These are phyloP conservation scores for Apodemia zela DNA, from an alignment of 2,888 invertebrate genomes.

Conservation along the genomic window DNA sequence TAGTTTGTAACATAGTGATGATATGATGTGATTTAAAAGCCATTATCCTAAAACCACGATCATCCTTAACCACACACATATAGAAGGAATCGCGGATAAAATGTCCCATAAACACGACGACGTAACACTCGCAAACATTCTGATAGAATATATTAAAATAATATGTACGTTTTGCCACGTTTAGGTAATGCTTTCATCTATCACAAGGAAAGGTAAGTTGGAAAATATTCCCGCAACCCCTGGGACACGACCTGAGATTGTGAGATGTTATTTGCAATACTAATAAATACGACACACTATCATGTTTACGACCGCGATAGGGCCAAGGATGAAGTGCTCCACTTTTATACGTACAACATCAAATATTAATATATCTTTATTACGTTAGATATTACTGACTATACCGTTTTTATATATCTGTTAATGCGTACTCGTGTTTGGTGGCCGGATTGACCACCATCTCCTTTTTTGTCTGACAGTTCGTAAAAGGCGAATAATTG, in stretches of 20 bases:
- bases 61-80: too few species aligned
- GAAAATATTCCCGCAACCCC: constrained; percentile 12
- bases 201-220: constrained; percentile 8
- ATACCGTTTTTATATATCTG: too few species aligned
- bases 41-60: too few species aligned
- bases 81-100: too few species aligned
- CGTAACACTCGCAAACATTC: background rate
- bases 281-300: constrained; percentile 31
- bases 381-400: background rate
- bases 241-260: constrained; percentile 19
- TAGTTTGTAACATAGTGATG: too few species aligned
- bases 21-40: too few species aligned
- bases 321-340: constrained; percentile 22
- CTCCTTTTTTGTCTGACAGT: too few species aligned
- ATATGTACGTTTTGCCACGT: constrained; percentile 10
- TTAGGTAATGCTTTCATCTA: constrained; percentile 14
- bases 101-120: too few species aligned
- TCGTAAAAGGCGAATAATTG: too few species aligned
- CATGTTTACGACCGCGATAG: constrained; percentile 31
- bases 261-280: constrained; percentile 28
- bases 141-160: constrained; percentile 15
- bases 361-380: constrained; percentile 14
- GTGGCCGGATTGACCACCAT: too few species aligned
- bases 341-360: constrained; percentile 24
- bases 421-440: too few species aligned